Evolutionary conservation across 2,888 invertebrate genomes (phyloP).

Genomic region (Yponomeuta evonymella): DNA sequence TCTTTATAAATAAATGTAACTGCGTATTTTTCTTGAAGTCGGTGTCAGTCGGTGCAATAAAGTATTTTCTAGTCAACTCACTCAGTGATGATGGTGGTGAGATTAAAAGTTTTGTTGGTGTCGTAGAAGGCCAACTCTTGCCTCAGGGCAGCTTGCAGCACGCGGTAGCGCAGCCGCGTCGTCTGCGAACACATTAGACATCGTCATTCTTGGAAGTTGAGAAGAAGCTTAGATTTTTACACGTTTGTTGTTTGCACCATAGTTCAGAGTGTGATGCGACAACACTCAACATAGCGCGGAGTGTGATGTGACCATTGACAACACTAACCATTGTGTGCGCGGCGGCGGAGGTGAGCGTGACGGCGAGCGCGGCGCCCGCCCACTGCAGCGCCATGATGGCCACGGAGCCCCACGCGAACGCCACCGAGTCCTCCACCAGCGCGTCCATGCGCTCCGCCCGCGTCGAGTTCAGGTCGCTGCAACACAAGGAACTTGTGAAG

Average conservation of each 20-base stretch:
- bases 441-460: constrained; percentile 65
- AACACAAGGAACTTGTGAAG: too few species aligned
- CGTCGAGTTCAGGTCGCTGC: constrained; percentile 34
- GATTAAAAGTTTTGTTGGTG: constrained; percentile 79
- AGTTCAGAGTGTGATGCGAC: not conserved
- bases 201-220: not conserved
- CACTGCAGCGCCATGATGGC: constrained; percentile 69
- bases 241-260: too few species aligned
- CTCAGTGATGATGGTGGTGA: constrained; percentile 83
- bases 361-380: constrained; percentile 65
- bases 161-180: constrained; percentile 74
- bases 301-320: not conserved
- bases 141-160: constrained; percentile 79
- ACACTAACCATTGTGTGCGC: constrained; percentile 64
- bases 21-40: too few species aligned
- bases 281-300: too few species aligned
- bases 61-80: constrained; percentile 53
- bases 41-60: too few species aligned
- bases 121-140: constrained; percentile 86
- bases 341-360: constrained; percentile 73
- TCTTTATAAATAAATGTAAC: too few species aligned
- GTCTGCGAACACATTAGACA: constrained; percentile 48
- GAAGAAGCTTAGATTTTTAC: not conserved
- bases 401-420: constrained; percentile 68
- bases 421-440: constrained; percentile 68